A percentile compares a stretch with the other conserved stretches of the same genome.
These are phyloP conservation scores for Orthosia incerta DNA, from an alignment of 2,888 invertebrate genomes.

Conservation along the genomic window DNA sequence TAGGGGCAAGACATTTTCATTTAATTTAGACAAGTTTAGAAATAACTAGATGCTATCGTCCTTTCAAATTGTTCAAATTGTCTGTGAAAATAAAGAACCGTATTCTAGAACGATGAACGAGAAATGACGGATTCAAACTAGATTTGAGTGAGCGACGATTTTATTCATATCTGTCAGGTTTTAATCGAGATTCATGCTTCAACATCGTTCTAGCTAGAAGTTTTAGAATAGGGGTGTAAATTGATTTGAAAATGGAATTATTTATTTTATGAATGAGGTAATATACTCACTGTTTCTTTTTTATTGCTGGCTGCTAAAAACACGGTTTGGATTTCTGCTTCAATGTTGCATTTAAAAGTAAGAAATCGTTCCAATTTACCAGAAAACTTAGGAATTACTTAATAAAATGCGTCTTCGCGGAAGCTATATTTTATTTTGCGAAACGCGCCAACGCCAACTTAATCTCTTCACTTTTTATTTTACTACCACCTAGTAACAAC, in stretches of 20 bases:
- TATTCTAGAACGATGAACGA: background rate
- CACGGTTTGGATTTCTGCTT: background rate
- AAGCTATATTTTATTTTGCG: background rate
- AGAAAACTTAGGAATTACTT: background rate
- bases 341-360: background rate
- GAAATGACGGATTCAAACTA: background rate
- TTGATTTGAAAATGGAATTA: background rate
- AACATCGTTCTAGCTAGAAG: background rate
- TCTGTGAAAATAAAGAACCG: constrained; percentile 11
- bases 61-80: constrained; percentile 6
- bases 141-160: background rate
- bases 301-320: background rate
- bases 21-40: constrained; percentile 27
- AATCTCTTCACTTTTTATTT: constrained; percentile 14
- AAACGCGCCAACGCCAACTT: background rate
- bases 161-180: background rate
- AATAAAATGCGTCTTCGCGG: background rate
- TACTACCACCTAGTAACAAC: background rate
- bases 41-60: background rate
- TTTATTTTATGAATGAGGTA: background rate
- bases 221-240: background rate
- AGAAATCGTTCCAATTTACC: background rate
- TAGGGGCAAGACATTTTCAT: constrained; percentile 34
- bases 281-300: background rate
- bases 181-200: background rate